These are phyloP conservation scores for Nycticorax nycticorax DNA, from an alignment of 2,113 vertebrate species.

Conservation along the genomic window DNA sequence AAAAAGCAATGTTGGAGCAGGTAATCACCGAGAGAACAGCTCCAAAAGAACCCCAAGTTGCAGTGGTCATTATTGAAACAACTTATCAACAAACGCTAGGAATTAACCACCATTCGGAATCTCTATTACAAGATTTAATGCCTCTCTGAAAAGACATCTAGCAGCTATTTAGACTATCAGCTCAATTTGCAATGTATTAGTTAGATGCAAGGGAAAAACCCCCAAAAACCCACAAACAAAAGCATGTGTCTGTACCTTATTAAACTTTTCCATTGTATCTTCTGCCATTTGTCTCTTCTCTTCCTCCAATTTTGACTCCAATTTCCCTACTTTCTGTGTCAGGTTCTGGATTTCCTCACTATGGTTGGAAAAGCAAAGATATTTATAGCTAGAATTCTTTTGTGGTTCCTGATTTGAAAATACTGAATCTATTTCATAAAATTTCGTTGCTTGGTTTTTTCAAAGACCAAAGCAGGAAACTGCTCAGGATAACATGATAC, in stretches of 20 bases:
- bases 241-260: constrained; percentile 40
- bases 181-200: background rate
- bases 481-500: background rate
- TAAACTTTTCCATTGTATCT: background rate
- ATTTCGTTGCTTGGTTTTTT: background rate
- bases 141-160: background rate
- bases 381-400: background rate
- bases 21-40: background rate
- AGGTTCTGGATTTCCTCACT: constrained; percentile 72
- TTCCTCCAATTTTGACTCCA: constrained; percentile 57
- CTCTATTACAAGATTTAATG: background rate
- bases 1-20: background rate
- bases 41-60: background rate
- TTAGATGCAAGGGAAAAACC: background rate
- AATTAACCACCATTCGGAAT: background rate
- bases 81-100: background rate
- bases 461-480: background rate
- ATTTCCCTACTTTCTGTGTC: constrained; percentile 42
- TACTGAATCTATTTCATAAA: background rate
- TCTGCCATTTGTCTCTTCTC: background rate
- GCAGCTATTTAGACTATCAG: background rate
- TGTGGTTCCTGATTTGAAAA: background rate
- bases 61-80: background rate
- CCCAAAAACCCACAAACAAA: background rate
- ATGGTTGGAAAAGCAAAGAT: background rate